A percentile compares a stretch with the other conserved stretches of the same genome.
These are phyloP conservation scores for Philhelius pedissequus DNA, from an alignment of 2,888 invertebrate genomes.

Conservation along the genomic window DNA sequence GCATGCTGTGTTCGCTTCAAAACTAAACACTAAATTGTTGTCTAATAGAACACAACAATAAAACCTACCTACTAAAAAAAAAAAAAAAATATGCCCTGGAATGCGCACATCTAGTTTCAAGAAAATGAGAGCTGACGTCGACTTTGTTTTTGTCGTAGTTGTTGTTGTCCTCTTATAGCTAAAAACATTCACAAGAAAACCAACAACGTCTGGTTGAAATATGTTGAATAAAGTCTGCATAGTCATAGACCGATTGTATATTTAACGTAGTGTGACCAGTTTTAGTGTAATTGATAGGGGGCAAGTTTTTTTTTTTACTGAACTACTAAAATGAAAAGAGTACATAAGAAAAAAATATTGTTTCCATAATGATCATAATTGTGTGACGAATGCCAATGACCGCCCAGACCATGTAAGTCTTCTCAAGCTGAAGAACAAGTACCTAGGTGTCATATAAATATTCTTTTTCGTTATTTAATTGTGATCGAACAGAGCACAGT, in stretches of 20 bases:
- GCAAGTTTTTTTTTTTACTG: not conserved
- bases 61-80: not conserved
- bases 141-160: constrained; percentile 4
- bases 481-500: too few relatives aligned
- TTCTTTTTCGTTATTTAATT: too few relatives aligned
- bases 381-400: too few relatives aligned
- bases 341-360: too few relatives aligned
- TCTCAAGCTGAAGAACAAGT: too few relatives aligned
- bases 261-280: not conserved
- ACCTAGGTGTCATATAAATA: too few relatives aligned
- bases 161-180: not conserved
- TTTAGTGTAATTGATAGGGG: not conserved
- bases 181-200: constrained; percentile 33
- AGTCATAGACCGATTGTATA: constrained; percentile 11
- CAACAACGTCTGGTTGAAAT: constrained; percentile 58
- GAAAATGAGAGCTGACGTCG: constrained; percentile 58
- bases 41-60: constrained; percentile 12
- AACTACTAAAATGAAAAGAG: too few relatives aligned
- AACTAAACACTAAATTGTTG: constrained; percentile 15
- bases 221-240: constrained; percentile 38
- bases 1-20: constrained; percentile 13
- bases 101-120: constrained; percentile 56
- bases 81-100: not conserved
- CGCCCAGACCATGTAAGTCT: too few relatives aligned
- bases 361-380: too few relatives aligned